Evolutionary conservation across 2,797 vertebrate genomes (phyloP), one percentile per base, ranked within the genome.

Genomic region (Sebastiscus tertius): DNA sequence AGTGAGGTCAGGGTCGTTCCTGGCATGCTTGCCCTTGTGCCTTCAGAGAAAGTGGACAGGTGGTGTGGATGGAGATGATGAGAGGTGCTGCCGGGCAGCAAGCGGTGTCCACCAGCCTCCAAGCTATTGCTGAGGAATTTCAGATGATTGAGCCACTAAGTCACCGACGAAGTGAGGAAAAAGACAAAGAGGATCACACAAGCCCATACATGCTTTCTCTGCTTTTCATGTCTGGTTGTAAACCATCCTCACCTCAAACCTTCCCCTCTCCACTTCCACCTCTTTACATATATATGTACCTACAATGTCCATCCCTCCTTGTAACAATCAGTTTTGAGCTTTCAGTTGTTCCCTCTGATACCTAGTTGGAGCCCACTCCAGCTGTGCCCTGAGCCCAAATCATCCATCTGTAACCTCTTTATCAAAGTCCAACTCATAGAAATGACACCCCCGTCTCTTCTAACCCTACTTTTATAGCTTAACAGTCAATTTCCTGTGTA

Each of bases 91-190:
- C 49, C 49, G 79, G 75, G 56, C 73, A 75, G 34, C 64, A 64
- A 54, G 34, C 65, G 68, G 22, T 69, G 75, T 81, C 77, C 61
- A 34, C 31, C 80, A 63, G 72, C 88, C 89, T 93, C 52, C 70
- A 22, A 91, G 88, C 83, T 79, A 92, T 84, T 75, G 52, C 72
- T 88, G 79, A 85, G 91, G 90, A 92, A 94, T 94, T 93, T 88
- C 59, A 84, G 70, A 81, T n/a, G 72, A 88, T 8, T 86, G 72
- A 86, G 85, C 76, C 69, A 68, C 72, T 62, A 27, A 82, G 52
- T 82, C 86, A 70, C 62, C 84, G 27, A 75, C 42, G 69, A 78
- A 77, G n/a, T 56, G 60, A 78, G 36, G 49, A 75, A 56, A 69
- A 86, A 88, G 71, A 91, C 72, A 85, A 80, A 79, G 52, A 62